Evolutionary conservation across 2,888 invertebrate species (phyloP), one percentile per base, ranked within the genome.

Genomic region (Scrobipalpa costella): DNA sequence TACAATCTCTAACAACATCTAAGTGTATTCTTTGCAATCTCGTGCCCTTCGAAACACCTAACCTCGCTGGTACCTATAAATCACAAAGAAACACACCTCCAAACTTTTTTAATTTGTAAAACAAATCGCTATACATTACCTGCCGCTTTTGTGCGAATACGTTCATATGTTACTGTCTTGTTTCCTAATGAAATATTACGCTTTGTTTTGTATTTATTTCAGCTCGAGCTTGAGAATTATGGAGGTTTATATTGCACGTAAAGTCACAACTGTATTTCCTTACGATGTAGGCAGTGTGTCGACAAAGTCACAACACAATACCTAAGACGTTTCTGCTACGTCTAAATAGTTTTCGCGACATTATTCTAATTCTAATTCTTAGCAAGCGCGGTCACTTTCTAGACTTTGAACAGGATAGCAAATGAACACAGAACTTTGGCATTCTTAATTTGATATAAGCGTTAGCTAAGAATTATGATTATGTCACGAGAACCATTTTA

Each of bases 91-190:
- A 40, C 40, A 40, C 40, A 40, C 40, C 40, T 40, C 40, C 13
- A 40, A 40, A 49, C 19, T 50, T 50, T 50, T 50, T 50, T 50
- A 50, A 50, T 50, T 50, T 50, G 19, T 17, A 19, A 19, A 19
- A 50, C 50, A 50, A 50, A 50, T 50, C 19, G 50, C 50, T 9
- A 50, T 19, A 50, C 47, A 49, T 49, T 50, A 50, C 50, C 50
- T 50, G 50, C n/a, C 50, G 19, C 50, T 11, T 19, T 19, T 50
- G 50, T 19, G 19, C 21, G 50, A 50, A 50, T 50, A 21, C 19
- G 50, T 19, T 50, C 50, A 50, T 50, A 50, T 19, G 50, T 50
- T 19, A 19, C 50, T 50, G 50, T 50, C 50, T 50, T 50, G 50
- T 50, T 50, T 8, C 21, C 40, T 50, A 50, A 50, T 50, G 50